Conservation (phyloP, 2,888 invertebrate species). For the Agonum fuliginosum region DNA sequence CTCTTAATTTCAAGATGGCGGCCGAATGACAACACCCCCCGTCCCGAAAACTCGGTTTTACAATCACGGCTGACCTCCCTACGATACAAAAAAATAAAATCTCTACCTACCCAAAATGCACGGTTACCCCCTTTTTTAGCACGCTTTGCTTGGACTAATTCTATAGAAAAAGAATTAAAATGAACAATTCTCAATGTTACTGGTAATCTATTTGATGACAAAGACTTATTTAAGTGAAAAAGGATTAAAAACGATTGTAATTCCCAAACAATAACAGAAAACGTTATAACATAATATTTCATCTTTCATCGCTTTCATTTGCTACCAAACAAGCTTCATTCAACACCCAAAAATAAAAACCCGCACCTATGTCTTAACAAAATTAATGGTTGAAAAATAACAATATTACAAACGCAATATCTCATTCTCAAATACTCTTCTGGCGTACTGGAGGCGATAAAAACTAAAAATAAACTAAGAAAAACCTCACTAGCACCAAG, state of each 20-base stretch:
- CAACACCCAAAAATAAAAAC: conserved; percentile 16
- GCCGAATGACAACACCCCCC: too few relatives aligned
- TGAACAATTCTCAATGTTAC: too few relatives aligned
- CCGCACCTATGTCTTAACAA: conserved; percentile 21
- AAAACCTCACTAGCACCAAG: background rate
- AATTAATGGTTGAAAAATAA: conserved; percentile 33
- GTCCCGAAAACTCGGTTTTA: too few relatives aligned
- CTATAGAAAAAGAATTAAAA: too few relatives aligned
- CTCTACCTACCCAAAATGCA: too few relatives aligned
- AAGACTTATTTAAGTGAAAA: too few relatives aligned
- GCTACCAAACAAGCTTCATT: conserved; percentile 20
- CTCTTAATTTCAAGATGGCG: too few relatives aligned
- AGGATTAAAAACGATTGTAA: conserved; percentile 30
- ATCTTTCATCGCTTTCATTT: conserved; percentile 30
- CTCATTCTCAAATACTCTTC: conserved; percentile 25
- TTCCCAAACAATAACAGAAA: conserved; percentile 18
- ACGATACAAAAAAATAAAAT: too few relatives aligned
- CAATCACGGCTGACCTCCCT: too few relatives aligned
- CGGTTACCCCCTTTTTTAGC: too few relatives aligned
- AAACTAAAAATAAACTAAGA: conserved; percentile 27
- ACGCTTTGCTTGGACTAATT: too few relatives aligned
- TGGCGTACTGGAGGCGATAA: conserved; percentile 5
- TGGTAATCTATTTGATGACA: too few relatives aligned
- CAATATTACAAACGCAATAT: conserved; percentile 36
- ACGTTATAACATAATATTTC: conserved; percentile 21